Evolutionary conservation across 2,113 vertebrate genomes (phyloP).

Genomic region (Calypte anna): DNA sequence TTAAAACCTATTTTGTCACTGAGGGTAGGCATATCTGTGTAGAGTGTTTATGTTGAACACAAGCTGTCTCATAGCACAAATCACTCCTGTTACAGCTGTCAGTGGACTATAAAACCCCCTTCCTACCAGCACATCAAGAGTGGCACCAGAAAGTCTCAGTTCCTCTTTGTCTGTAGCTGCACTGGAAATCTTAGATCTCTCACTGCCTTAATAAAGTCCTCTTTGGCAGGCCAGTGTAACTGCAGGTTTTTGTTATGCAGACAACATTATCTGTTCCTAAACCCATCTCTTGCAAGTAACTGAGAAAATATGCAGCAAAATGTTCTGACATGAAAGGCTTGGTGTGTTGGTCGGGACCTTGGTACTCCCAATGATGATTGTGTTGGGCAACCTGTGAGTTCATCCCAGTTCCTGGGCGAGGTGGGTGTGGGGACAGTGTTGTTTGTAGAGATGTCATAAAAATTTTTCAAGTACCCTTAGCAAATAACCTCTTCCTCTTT

Average conservation of each 20-base stretch:
- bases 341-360: neutral
- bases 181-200: neutral
- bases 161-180: neutral
- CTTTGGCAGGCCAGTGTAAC: neutral
- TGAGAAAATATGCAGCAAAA: neutral
- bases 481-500: neutral
- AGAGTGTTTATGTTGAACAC: neutral
- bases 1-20: neutral
- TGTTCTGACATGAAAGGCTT: neutral
- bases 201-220: neutral
- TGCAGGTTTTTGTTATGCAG: neutral
- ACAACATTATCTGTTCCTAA: neutral
- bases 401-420: neutral
- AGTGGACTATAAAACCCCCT: neutral
- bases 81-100: neutral
- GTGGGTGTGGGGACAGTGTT: neutral
- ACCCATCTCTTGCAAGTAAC: neutral
- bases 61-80: neutral
- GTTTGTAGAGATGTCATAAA: neutral
- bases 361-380: rapidly evolving
- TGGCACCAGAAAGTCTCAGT: neutral
- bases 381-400: neutral
- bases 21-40: neutral
- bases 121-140: neutral
- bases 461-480: neutral